Evolutionary conservation across 2,113 vertebrate genomes (phyloP), one percentile per base, ranked within the genome.

Genomic region (Chionomys nivalis): DNA sequence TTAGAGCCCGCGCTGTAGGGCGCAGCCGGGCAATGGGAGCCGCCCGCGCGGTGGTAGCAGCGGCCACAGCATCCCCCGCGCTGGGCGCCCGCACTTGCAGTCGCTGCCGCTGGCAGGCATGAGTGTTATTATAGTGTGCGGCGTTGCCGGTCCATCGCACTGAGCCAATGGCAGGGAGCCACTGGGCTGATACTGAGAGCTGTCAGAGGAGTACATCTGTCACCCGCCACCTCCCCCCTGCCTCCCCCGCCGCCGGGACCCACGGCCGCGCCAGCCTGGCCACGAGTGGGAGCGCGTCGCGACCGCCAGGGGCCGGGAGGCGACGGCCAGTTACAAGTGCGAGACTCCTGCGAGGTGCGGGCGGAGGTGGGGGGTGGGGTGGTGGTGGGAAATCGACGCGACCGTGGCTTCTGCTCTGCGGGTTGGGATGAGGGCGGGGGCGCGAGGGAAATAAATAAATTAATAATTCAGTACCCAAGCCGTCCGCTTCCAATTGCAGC

Each of bases 131-230:
- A 99, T 98, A 99, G 97, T 93, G 98, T 93, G 98, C 98, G 95
- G 98, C 98, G 97, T 97, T 98, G 98, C 98, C 98, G 98, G 98
- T 99, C 98, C 98, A 97, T 93, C 96, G 98, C 98, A 98, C 98
- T 77, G 98, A 99, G 98, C 99, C 99, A 99, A 99, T 99, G 98
- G 98, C 98, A 98, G 98, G 98, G 98, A 98, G 99, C 98, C 98
- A 97, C 98, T 98, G 97, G 98, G 98, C 98, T 98, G 98, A 97
- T 98, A 97, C 98, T 81, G 98, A 98, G 98, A 97, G 98, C 98
- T 98, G 98, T 98, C 98, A 98, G 98, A 98, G 96, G 98, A 98
- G 98, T 97, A 97, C 98, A 98, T 98, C 98, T 99, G 99, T 98
- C 98, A 98, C 98, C 98, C 98, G 97, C 98, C 96, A 98, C 98